phyloP scores from a whole-genome alignment of 2,888 invertebrate species.

The Allygus modestus region DNA sequence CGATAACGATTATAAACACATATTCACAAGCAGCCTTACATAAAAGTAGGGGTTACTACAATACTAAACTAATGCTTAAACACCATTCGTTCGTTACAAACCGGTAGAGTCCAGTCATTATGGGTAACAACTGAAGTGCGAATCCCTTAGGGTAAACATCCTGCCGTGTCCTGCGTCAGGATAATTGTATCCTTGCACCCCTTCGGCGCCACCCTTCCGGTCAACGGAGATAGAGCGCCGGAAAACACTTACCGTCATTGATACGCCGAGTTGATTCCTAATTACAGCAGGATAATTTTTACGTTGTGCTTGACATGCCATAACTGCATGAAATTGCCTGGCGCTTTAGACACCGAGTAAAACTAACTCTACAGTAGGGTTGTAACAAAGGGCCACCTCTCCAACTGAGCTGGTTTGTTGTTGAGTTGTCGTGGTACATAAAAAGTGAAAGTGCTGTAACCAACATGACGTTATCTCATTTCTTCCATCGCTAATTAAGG shows the following conservation, averaged over 20 bases:
- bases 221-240: background rate
- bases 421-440: too few relatives aligned
- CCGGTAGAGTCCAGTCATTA: slow-evolving; percentile 29
- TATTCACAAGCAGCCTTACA: too few relatives aligned
- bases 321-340: background rate
- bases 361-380: too few relatives aligned
- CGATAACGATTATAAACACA: too few relatives aligned
- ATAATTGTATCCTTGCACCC: slow-evolving; percentile 1
- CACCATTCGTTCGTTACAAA: too few relatives aligned
- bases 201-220: slow-evolving; percentile 14
- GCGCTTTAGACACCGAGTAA: background rate
- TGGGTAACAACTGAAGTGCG: slow-evolving; percentile 17
- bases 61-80: too few relatives aligned
- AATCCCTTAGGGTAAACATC: slow-evolving; percentile 13
- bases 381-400: too few relatives aligned
- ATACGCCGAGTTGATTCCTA: background rate
- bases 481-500: too few relatives aligned
- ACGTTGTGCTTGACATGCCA: background rate
- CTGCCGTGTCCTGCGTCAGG: background rate
- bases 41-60: too few relatives aligned
- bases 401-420: too few relatives aligned
- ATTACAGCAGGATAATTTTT: background rate
- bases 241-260: background rate
- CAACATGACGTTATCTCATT: too few relatives aligned
- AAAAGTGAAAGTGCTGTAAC: too few relatives aligned